These are phyloP conservation scores for Manis pentadactyla DNA, from an alignment of 2,797 vertebrate genomes.

Conservation along the genomic window DNA sequence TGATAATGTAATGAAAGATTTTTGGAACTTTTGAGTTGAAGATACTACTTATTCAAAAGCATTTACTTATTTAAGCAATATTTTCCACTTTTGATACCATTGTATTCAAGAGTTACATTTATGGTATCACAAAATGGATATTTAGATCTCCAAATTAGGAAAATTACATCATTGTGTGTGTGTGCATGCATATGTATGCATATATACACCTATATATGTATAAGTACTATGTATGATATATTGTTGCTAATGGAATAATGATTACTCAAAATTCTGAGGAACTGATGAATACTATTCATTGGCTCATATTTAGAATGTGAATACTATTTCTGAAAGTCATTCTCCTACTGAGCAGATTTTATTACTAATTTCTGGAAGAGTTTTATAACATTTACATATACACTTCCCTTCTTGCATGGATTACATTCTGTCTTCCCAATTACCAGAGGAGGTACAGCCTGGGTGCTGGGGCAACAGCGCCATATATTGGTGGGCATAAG, in stretches of 20 bases:
- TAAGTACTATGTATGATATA: neutral
- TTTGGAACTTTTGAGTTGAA: conserved; percentile 67
- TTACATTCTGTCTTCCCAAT: neutral
- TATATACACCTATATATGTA: neutral
- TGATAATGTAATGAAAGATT: conserved; percentile 54
- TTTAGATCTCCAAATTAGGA: conserved; percentile 72
- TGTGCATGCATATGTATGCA: neutral
- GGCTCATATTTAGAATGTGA: conserved; percentile 71
- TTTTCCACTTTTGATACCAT: conserved; percentile 64
- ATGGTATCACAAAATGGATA: conserved; percentile 54
- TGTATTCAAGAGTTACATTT: conserved; percentile 23
- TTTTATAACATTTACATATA: neutral
- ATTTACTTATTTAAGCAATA: conserved; percentile 63
- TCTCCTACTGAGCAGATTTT: conserved; percentile 7
- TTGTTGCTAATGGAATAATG: conserved; percentile 72
- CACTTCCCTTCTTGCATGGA: neutral
- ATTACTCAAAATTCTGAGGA: conserved; percentile 68
- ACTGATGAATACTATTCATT: conserved; percentile 53
- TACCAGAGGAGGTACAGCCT: too few relatives aligned
- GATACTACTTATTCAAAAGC: conserved; percentile 64
- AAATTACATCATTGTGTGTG: conserved; percentile 68
- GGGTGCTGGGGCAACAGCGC: fast-evolving
- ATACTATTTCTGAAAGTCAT: conserved; percentile 48
- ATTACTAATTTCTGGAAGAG: neutral
- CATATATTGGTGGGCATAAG: neutral